A percentile compares a stretch with the other conserved stretches of the same genome.
Conservation (phyloP, 2,113 vertebrate species). For the Ceratotherium simum region DNA sequence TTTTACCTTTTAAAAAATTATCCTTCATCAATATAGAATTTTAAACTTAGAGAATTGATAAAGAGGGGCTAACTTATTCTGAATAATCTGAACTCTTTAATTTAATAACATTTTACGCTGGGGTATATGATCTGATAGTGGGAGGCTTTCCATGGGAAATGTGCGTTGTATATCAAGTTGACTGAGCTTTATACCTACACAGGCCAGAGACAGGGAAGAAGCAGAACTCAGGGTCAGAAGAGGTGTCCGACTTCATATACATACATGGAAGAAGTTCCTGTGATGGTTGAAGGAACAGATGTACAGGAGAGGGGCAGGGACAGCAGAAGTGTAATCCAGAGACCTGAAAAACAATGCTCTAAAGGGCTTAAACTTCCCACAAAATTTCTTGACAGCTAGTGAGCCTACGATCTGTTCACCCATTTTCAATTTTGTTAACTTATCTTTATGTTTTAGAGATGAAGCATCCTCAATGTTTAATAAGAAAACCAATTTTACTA, state of each 20-base stretch:
- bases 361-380: background rate
- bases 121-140: background rate
- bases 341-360: background rate
- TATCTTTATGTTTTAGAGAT: constrained; percentile 34
- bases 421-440: background rate
- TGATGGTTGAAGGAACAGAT: background rate
- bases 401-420: background rate
- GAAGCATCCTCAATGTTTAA: background rate
- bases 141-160: background rate
- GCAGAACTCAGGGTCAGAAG: background rate
- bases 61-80: background rate
- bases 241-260: background rate
- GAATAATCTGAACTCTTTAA: background rate
- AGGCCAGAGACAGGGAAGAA: background rate
- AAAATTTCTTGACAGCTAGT: background rate
- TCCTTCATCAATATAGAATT: background rate
- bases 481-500: background rate
- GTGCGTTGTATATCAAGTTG: background rate
- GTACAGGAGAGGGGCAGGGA: background rate
- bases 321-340: background rate
- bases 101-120: constrained; percentile 22
- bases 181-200: background rate
- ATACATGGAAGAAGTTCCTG: background rate
- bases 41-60: constrained; percentile 5
- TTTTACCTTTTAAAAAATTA: constrained; percentile 32